Evolutionary conservation across 2,888 invertebrate genomes (phyloP).

Genomic region (Lysandra coridon): DNA sequence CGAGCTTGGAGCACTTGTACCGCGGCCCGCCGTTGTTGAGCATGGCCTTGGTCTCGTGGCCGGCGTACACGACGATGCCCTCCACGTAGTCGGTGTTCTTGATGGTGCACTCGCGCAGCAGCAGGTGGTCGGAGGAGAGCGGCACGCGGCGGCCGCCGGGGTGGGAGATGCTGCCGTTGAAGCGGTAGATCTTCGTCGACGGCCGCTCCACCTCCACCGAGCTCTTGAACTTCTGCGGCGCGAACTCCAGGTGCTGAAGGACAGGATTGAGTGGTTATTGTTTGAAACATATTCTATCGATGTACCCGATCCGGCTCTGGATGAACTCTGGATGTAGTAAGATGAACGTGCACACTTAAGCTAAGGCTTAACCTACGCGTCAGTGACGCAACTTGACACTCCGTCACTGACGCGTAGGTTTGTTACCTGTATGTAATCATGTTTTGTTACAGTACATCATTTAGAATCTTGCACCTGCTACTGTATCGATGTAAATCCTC

Average conservation of each 20-base stretch:
- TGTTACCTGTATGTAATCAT: no score
- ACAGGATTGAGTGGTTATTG: conserved; percentile 35
- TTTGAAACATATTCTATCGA: conserved; percentile 4
- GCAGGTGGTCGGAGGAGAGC: conserved; percentile 92
- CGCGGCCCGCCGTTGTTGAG: conserved; percentile 97
- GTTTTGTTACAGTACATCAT: no score
- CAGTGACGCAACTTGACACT: no score
- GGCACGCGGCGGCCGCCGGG: conserved; percentile 89
- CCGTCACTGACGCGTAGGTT: no score
- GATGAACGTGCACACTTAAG: not conserved
- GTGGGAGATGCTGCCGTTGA: conserved; percentile 93
- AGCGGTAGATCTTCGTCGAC: conserved; percentile 96
- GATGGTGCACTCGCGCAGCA: conserved; percentile 95
- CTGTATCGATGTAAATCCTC: no score
- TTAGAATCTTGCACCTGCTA: no score
- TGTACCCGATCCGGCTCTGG: not conserved
- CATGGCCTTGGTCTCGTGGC: conserved; percentile 99
- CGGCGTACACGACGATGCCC: conserved; percentile 97
- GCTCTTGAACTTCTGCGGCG: conserved; percentile 90
- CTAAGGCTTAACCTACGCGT: no score
- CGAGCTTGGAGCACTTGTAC: conserved; percentile 94
- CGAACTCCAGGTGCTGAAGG: conserved; percentile 85
- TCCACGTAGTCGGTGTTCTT: conserved; percentile 98
- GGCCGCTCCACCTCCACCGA: conserved; percentile 96
- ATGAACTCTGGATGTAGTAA: not conserved